Evolutionary conservation across 2,113 vertebrate species (phyloP), one percentile per base, ranked within the genome.

Genomic region (Parus major): DNA sequence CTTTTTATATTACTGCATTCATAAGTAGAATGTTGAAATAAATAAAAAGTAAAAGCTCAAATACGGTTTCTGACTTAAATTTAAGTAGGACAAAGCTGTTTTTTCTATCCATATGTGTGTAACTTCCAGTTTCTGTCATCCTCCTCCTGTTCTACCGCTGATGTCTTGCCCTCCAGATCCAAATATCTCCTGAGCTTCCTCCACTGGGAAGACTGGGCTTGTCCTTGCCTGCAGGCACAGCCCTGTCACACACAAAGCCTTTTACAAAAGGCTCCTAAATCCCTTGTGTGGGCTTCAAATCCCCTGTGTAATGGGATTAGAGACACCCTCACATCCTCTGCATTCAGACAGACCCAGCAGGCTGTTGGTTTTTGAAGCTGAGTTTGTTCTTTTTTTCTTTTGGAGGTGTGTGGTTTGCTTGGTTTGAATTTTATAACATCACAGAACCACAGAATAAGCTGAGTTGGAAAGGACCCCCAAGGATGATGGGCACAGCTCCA

Each of bases 21-120:
- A 86, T 93, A 92, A 97, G 90, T 50, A 88, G 80, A 96, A 94
- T 94, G 92, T 95, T 97, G 93, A 96, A 97, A 84, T 96, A 97
- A 93, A 88, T 92, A 93, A 93, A 86, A 86, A 95, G 71, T 73
- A 94, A 95, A 89, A 95, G 88, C 94, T 95, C 93, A 76, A 95
- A 90, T 92, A 84, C 11, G 27, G 22, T 81, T 82, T 65, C 39
- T 76, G 35, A 52, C 78, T 80, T 88, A 87, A 59, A 88, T 70
- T 91, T 83, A 83, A 56, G 57, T 90, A 88, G 83, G 46, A 70
- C 33, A 71, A 91, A 94, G 85, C 66, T 0, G 0, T 85, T 93
- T 90, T 80, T 42, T 68, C 35, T 84, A 53, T 65, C 31, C 47
- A 23, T 41, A 7, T n/a, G 29, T 61, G 65, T 42, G 9, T 53